Percentiles rank a stretch among this genome's conserved stretches.
phyloP scores from a whole-genome alignment of 1,140 invertebrate genomes.

The Nasonia giraulti region DNA sequence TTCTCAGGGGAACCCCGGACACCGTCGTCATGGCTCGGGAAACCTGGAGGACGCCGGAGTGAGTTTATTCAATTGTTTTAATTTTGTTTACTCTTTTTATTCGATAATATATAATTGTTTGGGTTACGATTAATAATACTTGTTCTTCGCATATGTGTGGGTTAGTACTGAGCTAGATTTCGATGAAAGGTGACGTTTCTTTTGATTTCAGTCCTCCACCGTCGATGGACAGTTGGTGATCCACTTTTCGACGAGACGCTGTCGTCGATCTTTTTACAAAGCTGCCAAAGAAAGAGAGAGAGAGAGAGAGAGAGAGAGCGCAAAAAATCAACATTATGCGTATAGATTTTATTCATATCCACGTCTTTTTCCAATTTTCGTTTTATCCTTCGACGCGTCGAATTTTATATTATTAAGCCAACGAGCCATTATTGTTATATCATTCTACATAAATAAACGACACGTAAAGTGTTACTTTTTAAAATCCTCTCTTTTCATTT shows the following conservation, averaged over 20 bases:
- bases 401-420: neutral
- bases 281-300: slow-evolving; percentile 10
- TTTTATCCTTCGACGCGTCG: no score
- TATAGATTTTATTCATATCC: no score
- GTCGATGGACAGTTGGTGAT: slow-evolving; percentile 64
- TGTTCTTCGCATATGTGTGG: neutral
- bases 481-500: no score
- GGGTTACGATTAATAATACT: neutral
- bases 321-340: neutral
- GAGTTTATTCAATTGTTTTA: slow-evolving; percentile 51
- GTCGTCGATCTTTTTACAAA: neutral
- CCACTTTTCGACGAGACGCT: neutral
- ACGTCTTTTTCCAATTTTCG: no score
- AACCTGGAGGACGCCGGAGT: slow-evolving; percentile 67
- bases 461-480: neutral
- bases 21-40: slow-evolving; percentile 64
- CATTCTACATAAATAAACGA: neutral
- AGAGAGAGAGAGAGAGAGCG: neutral
- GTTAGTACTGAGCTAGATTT: neutral
- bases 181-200: neutral
- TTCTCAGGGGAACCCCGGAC: slow-evolving; percentile 62
- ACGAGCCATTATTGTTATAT: neutral
- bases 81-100: slow-evolving; percentile 1
- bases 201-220: slow-evolving; percentile 62
- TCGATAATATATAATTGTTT: slow-evolving; percentile 17